Percentiles rank a stretch among this genome's conserved stretches.
phyloP scores from a whole-genome alignment of 2,113 vertebrate genomes.

The Parotia lawesii region DNA sequence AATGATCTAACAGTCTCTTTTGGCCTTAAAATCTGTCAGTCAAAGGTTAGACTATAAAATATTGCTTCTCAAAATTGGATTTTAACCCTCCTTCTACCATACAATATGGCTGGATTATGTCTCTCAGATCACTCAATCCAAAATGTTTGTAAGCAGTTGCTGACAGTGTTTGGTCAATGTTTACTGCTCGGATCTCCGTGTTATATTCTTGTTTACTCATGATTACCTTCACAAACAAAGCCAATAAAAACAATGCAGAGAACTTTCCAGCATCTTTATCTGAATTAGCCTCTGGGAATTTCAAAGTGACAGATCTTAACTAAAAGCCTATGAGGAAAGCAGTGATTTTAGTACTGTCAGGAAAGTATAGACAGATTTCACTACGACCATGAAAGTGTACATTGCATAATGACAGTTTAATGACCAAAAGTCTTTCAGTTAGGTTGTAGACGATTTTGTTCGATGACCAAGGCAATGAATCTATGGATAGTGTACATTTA shows the following conservation, averaged over 20 bases:
- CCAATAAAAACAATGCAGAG: neutral
- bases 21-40: neutral
- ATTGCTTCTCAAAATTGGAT: neutral
- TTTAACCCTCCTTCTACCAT: neutral
- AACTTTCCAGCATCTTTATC: neutral
- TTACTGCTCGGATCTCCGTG: neutral
- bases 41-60: neutral
- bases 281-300: neutral
- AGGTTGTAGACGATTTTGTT: neutral
- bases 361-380: neutral
- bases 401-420: neutral
- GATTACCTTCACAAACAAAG: neutral
- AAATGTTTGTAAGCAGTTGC: neutral
- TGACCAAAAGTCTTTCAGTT: neutral
- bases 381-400: neutral
- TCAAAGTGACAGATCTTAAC: neutral
- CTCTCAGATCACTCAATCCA: neutral
- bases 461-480: neutral
- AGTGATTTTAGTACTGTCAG: neutral
- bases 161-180: neutral
- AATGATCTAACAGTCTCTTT: neutral
- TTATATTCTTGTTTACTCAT: neutral
- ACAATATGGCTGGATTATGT: neutral
- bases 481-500: neutral
- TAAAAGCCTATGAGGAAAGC: neutral